phyloP scores from a whole-genome alignment of 2,888 invertebrate species.

The Ormia ochracea region DNA sequence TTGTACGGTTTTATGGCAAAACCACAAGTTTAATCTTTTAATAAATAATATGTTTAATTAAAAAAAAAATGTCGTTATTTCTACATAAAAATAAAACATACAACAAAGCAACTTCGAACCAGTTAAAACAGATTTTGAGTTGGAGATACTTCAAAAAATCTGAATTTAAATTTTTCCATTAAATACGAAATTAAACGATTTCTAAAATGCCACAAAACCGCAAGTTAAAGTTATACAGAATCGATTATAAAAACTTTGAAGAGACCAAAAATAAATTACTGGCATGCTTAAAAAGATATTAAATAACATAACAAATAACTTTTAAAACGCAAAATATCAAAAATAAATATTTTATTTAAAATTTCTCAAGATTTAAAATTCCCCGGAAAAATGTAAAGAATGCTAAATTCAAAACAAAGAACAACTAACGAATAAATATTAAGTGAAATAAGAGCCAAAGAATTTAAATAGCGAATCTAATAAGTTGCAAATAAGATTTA shows the following conservation, averaged over 20 bases:
- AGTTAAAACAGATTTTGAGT: neutral
- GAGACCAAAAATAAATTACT: neutral
- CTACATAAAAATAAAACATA: neutral
- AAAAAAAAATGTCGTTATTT: too few species aligned
- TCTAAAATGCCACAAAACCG: too few species aligned
- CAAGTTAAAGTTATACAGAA: too few species aligned
- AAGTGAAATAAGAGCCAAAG: constrained; percentile 1
- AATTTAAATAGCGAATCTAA: neutral
- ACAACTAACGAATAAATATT: constrained; percentile 5
- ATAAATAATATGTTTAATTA: too few species aligned
- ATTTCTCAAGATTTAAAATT: constrained; percentile 14
- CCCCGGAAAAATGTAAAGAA: constrained; percentile 12
- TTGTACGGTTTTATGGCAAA: neutral
- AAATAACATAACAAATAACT: neutral
- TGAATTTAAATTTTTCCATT: too few species aligned
- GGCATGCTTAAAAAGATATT: neutral
- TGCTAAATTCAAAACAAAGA: constrained; percentile 2
- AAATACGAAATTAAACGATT: too few species aligned
- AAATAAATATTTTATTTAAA: neutral
- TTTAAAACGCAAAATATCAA: constrained; percentile 31
- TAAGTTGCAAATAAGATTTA: neutral
- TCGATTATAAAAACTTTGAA: too few species aligned
- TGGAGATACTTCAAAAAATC: too few species aligned
- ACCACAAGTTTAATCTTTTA: too few species aligned
- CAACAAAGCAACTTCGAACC: neutral